phyloP scores from a whole-genome alignment of 2,113 vertebrate species.

The Vimba vimba region DNA sequence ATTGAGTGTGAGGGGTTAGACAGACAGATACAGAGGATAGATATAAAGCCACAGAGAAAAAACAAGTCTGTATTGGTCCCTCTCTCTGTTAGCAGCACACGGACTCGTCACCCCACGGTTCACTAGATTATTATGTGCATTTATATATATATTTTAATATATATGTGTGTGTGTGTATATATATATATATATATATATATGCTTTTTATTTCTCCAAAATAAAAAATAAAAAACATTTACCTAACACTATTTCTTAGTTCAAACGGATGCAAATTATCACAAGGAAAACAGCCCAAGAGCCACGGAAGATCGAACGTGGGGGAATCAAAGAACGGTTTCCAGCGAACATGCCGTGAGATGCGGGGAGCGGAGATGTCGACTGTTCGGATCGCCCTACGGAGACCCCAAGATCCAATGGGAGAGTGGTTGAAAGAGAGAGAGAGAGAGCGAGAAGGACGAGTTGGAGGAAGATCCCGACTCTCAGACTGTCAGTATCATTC shows the following conservation, averaged over 20 bases:
- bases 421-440: conserved; percentile 18
- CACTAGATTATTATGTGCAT: conserved; percentile 32
- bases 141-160: conserved; percentile 68
- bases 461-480: conserved; percentile 7
- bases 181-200: conserved; percentile 63
- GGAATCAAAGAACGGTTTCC: conserved; percentile 51
- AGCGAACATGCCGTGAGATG: conserved; percentile 59
- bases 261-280: conserved; percentile 72
- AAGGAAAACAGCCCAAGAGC: conserved; percentile 73
- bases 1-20: conserved; percentile 58
- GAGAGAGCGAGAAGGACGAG: conserved; percentile 41
- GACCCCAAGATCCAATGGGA: conserved; percentile 12
- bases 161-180: conserved; percentile 64
- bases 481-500: conserved; percentile 39
- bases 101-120: conserved; percentile 58
- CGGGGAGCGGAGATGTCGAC: conserved; percentile 44
- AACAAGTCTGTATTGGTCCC: conserved; percentile 63
- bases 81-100: conserved; percentile 66
- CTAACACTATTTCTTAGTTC: conserved; percentile 71
- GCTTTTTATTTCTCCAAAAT: conserved; percentile 59
- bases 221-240: conserved; percentile 69
- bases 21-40: conserved; percentile 54
- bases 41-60: conserved; percentile 58
- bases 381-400: conserved; percentile 10
- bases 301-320: conserved; percentile 72